A percentile compares a stretch with the other conserved stretches of the same genome.
Evolutionary conservation across 2,888 invertebrate species (phyloP).

Genomic region (Morpho deidamia): DNA sequence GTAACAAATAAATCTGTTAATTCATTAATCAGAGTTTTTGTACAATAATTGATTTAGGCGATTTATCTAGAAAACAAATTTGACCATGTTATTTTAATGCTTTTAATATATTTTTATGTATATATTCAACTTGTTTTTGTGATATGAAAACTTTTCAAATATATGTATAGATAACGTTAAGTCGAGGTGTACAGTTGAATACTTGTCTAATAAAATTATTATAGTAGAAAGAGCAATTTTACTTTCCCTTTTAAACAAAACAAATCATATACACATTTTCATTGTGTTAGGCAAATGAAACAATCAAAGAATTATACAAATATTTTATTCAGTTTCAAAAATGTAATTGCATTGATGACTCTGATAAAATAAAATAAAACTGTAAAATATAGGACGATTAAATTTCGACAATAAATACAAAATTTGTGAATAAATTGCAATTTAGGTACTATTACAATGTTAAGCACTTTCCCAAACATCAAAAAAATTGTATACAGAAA

Average conservation of each 20-base stretch:
- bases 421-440: slow-evolving; percentile 18
- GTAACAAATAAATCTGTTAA: no score
- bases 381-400: slow-evolving; percentile 41
- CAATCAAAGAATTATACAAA: slow-evolving; percentile 29
- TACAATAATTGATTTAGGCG: not conserved
- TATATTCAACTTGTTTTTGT: slow-evolving; percentile 18
- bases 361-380: slow-evolving; percentile 51
- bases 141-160: slow-evolving; percentile 27
- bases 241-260: not conserved
- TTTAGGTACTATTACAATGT: slow-evolving; percentile 22
- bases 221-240: slow-evolving; percentile 25
- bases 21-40: not conserved
- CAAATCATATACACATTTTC: no score
- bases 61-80: not conserved
- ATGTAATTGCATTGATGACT: slow-evolving; percentile 46
- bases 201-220: slow-evolving; percentile 34
- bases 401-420: slow-evolving; percentile 44
- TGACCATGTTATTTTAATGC: slow-evolving; percentile 1
- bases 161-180: slow-evolving; percentile 29
- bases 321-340: slow-evolving; percentile 35
- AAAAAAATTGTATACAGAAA: slow-evolving; percentile 20
- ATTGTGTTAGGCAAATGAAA: slow-evolving; percentile 7
- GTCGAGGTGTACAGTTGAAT: slow-evolving; percentile 36
- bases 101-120: slow-evolving; percentile 6
- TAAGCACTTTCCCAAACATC: slow-evolving; percentile 29